Percentiles rank a stretch among this genome's conserved stretches.
Evolutionary conservation across 2,797 vertebrate species (phyloP).

Genomic region (Prionace glauca): DNA sequence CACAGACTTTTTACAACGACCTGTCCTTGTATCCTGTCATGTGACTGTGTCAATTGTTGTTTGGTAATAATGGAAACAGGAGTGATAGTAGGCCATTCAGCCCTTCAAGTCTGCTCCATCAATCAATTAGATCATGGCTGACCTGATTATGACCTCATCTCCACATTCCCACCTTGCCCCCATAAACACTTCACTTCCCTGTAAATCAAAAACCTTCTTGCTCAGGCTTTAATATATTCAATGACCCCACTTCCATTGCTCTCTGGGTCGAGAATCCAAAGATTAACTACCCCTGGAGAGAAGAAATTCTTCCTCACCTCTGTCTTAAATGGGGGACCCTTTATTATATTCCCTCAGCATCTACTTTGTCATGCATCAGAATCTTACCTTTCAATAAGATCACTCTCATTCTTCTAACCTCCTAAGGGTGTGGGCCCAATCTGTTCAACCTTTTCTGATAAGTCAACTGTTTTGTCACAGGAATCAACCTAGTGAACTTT

Average conservation of each 20-base stretch:
- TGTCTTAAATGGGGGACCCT: neutral
- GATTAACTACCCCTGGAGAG: neutral
- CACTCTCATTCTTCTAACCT: neutral
- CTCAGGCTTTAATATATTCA: neutral
- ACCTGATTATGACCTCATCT: neutral
- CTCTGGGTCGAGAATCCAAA: neutral
- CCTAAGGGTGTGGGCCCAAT: neutral
- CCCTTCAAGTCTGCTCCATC: neutral
- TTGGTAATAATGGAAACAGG: neutral
- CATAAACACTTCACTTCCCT: neutral
- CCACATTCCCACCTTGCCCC: neutral
- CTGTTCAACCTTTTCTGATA: neutral
- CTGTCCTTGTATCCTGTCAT: neutral
- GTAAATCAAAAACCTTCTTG: neutral
- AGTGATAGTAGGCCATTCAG: neutral
- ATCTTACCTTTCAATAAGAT: neutral
- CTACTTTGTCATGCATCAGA: neutral
- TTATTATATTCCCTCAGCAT: neutral
- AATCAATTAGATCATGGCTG: neutral
- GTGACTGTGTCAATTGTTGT: neutral
- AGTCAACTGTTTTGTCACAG: neutral
- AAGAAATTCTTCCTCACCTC: neutral
- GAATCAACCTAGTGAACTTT: neutral
- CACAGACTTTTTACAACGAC: no score
- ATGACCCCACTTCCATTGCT: neutral